Conservation (phyloP, 2,888 invertebrate genomes). For the Mycogona germanica region DNA sequence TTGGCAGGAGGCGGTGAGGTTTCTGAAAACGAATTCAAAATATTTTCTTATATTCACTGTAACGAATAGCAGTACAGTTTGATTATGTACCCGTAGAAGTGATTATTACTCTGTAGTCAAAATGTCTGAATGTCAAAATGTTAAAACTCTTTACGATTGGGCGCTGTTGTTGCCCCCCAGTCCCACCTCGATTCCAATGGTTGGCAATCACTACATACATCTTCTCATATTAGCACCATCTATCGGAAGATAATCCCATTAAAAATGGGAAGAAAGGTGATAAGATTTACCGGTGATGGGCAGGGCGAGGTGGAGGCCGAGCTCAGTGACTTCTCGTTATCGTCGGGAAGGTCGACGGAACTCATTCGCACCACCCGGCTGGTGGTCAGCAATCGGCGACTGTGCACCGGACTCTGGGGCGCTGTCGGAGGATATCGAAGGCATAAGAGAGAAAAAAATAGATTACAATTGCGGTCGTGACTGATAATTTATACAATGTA, state of each 20-base stretch:
- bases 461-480: no score
- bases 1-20: slow-evolving; percentile 70
- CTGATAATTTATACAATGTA: no score
- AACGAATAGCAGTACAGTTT: background rate
- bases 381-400: slow-evolving; percentile 51
- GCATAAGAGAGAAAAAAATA: no score
- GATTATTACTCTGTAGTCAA: background rate
- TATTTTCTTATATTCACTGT: no score
- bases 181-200: no score
- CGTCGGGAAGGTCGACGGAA: slow-evolving; percentile 84
- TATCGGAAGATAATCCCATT: no score
- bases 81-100: background rate
- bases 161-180: no score
- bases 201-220: no score
- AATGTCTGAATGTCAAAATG: background rate
- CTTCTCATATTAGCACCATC: no score
- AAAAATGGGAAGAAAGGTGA: no score
- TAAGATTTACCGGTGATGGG: slow-evolving; percentile 56
- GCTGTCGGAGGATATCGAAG: no score
- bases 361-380: slow-evolving; percentile 79
- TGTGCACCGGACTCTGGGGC: slow-evolving; percentile 84
- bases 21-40: slow-evolving; percentile 44
- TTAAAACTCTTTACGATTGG: background rate
- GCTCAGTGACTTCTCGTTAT: slow-evolving; percentile 78
- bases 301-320: slow-evolving; percentile 90